A percentile compares a stretch with the other conserved stretches of the same genome.
Evolutionary conservation across 2,888 invertebrate genomes (phyloP).

Genomic region (Orthosia gracilis): DNA sequence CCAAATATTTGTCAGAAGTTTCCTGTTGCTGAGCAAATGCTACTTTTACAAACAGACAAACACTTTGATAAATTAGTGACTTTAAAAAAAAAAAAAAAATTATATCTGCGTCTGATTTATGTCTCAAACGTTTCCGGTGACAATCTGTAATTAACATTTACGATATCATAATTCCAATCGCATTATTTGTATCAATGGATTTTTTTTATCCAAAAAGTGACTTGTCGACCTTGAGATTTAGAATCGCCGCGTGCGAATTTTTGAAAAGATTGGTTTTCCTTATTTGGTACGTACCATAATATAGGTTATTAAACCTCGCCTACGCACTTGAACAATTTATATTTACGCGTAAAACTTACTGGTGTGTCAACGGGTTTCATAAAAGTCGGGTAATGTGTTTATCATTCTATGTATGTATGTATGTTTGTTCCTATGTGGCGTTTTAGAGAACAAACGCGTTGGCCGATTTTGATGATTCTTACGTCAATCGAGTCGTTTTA

Average conservation of each 20-base stretch:
- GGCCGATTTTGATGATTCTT: no score
- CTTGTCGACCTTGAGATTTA: constrained; percentile 52
- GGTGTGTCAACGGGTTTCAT: constrained; percentile 1
- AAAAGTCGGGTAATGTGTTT: no score
- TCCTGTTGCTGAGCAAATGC: constrained; percentile 32
- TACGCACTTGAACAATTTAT: background rate
- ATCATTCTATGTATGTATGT: no score
- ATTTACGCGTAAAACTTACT: background rate
- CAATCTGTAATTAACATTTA: constrained; percentile 50
- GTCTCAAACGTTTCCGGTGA: constrained; percentile 37
- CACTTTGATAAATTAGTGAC: constrained; percentile 1
- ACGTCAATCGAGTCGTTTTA: no score
- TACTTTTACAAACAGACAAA: constrained; percentile 38
- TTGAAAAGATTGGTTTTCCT: constrained; percentile 19
- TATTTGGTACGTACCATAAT: constrained; percentile 1
- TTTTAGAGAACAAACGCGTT: no score
- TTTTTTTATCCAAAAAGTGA: constrained; percentile 25
- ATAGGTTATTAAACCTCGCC: background rate
- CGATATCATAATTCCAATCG: constrained; percentile 33
- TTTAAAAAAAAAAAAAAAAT: constrained; percentile 19
- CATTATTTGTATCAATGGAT: constrained; percentile 32
- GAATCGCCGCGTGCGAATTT: constrained; percentile 21
- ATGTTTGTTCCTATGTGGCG: no score
- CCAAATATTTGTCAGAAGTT: constrained; percentile 38
- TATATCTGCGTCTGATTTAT: constrained; percentile 48